These are phyloP conservation scores for Drosophila mercatorum DNA, from an alignment of 2,888 invertebrate species.

Conservation along the genomic window DNA sequence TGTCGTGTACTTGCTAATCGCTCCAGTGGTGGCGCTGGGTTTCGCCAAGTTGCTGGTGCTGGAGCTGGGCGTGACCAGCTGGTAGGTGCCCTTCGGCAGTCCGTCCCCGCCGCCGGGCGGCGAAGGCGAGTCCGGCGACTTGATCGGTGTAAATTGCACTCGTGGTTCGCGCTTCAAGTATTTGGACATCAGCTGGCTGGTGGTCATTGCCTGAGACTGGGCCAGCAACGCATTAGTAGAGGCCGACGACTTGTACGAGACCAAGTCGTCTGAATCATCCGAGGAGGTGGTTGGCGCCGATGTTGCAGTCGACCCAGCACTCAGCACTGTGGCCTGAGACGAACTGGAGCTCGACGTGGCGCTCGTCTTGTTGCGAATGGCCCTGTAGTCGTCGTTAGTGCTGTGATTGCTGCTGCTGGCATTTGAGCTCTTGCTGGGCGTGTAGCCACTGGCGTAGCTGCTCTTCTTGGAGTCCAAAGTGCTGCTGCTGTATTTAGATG, in stretches of 20 bases:
- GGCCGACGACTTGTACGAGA: conserved; percentile 83
- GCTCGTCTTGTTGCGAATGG: conserved; percentile 82
- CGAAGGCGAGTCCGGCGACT: conserved; percentile 83
- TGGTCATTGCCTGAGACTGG: conserved; percentile 84
- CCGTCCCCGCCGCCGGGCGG: conserved; percentile 80
- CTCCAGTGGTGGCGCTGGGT: conserved; percentile 67
- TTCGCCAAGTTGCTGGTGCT: conserved; percentile 47
- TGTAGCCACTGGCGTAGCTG: conserved; percentile 62
- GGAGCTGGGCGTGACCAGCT: conserved; percentile 70
- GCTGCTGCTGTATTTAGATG: conserved; percentile 66
- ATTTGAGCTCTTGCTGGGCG: conserved; percentile 54
- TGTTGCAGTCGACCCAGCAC: conserved; percentile 83
- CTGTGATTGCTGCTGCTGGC: conserved; percentile 63
- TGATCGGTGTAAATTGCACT: conserved; percentile 83
- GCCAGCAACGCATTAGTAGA: conserved; percentile 83
- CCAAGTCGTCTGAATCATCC: conserved; percentile 83
- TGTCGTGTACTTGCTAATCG: conserved; percentile 74
- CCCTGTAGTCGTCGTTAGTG: conserved; percentile 80
- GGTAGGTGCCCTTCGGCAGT: conserved; percentile 82
- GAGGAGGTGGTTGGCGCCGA: conserved; percentile 83
- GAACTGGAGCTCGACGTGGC: conserved; percentile 83
- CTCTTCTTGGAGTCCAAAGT: conserved; percentile 69
- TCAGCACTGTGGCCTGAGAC: conserved; percentile 82
- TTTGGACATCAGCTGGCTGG: conserved; percentile 84
- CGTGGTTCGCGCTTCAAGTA: conserved; percentile 84